Percentiles rank a stretch among this genome's conserved stretches.
Evolutionary conservation across 1,140 invertebrate genomes (phyloP).

Genomic region (Hycleus phaleratus): DNA sequence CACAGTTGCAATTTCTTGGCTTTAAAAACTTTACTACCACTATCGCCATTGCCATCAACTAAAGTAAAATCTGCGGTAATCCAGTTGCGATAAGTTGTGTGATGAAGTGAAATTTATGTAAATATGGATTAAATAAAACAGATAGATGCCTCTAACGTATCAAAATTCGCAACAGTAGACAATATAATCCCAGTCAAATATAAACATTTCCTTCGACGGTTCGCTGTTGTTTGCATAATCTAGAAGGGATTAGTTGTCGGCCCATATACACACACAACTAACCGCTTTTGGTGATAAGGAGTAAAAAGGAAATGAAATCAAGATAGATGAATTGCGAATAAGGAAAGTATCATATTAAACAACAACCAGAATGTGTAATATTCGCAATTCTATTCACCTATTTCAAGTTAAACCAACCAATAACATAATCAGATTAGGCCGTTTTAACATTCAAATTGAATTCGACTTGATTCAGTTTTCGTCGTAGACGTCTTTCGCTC

Average conservation of each 20-base stretch:
- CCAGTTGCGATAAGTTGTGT: conserved; percentile 18
- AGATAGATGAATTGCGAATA: too few species aligned
- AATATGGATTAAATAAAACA: conserved; percentile 33
- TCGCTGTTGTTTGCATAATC: conserved; percentile 21
- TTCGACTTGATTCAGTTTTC: conserved; percentile 12
- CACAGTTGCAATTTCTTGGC: not conserved
- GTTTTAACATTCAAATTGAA: conserved; percentile 17
- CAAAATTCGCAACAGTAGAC: conserved; percentile 22
- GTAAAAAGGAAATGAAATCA: not conserved
- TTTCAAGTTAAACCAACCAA: conserved; percentile 17
- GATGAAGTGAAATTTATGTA: conserved; percentile 29
- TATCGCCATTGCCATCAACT: not conserved
- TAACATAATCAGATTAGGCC: conserved; percentile 14
- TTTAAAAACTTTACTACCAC: not conserved
- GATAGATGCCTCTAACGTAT: conserved; percentile 15
- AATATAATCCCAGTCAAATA: conserved; percentile 18
- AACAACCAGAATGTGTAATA: too few species aligned
- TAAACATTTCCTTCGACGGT: conserved; percentile 25
- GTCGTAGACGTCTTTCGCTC: conserved; percentile 3
- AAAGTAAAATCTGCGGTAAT: conserved; percentile 18
- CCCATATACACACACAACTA: conserved; percentile 6
- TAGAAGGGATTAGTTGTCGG: conserved; percentile 15
- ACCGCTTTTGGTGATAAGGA: conserved; percentile 12
- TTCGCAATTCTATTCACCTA: conserved; percentile 11
- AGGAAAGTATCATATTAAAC: too few species aligned